These are phyloP conservation scores for Vespertilio murinus DNA, from an alignment of 2,797 vertebrate genomes.

Conservation along the genomic window DNA sequence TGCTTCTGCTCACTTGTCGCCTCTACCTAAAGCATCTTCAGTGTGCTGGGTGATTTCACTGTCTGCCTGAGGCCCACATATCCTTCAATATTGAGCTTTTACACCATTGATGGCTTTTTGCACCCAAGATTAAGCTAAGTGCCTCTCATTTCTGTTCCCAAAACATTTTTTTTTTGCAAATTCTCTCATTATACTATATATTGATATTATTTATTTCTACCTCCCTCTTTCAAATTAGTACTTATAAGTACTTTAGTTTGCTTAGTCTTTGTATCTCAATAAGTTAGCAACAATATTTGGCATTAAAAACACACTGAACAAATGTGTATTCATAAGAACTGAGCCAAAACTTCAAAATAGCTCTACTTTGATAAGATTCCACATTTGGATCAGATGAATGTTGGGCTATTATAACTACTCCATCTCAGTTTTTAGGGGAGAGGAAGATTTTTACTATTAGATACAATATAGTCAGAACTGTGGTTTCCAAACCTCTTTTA, in stretches of 20 bases:
- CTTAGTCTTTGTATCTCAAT: neutral
- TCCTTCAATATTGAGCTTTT: neutral
- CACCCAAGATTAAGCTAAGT: neutral
- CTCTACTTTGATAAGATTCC: neutral
- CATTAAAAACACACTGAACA: neutral
- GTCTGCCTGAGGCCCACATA: neutral
- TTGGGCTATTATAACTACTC: neutral
- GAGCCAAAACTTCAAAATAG: neutral
- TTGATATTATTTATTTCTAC: neutral
- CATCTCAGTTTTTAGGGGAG: neutral
- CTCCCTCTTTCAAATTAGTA: neutral
- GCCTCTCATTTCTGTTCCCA: neutral
- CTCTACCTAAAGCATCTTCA: neutral
- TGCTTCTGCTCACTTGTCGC: neutral
- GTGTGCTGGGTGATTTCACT: rapidly evolving
- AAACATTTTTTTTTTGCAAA: neutral
- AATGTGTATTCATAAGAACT: neutral
- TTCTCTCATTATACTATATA: neutral
- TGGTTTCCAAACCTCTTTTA: neutral
- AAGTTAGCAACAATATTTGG: neutral
- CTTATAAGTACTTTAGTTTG: neutral
- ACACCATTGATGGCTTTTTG: neutral
- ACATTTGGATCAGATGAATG: neutral
- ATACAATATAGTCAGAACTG: neutral
- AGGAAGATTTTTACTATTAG: neutral